Conservation (phyloP, 2,888 invertebrate genomes). For the Adelognathus sp. region DNA sequence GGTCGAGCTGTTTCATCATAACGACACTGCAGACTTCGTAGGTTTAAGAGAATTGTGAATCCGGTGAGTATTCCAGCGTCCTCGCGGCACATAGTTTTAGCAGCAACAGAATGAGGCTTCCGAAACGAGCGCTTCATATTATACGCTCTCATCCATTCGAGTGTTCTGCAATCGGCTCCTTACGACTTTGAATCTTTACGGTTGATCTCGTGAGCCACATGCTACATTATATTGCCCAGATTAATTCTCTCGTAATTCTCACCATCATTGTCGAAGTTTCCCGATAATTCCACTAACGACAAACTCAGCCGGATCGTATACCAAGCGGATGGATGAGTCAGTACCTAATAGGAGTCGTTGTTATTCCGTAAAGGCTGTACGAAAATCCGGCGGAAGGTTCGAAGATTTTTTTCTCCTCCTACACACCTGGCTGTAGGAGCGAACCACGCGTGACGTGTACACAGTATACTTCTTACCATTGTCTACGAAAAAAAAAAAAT, state of each 20-base stretch:
- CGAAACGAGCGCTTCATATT: no score
- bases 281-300: constrained; percentile 49
- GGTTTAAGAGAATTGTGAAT: no score
- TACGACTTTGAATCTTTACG: background rate
- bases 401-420: background rate
- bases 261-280: constrained; percentile 42
- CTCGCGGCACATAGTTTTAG: no score
- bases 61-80: no score
- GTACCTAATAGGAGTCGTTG: background rate
- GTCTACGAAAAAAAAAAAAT: constrained; percentile 4
- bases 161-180: background rate
- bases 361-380: background rate
- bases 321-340: constrained; percentile 6
- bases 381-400: background rate
- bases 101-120: no score
- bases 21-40: no score
- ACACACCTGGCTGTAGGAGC: background rate
- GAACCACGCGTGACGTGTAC: background rate
- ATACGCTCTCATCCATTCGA: background rate
- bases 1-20: no score
- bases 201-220: background rate
- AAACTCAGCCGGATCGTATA: constrained; percentile 26
- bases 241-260: background rate
- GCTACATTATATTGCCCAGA: background rate
- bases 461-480: background rate